Conservation (phyloP, 2,888 invertebrate genomes). For the Petrolisthes cinctipes region DNA sequence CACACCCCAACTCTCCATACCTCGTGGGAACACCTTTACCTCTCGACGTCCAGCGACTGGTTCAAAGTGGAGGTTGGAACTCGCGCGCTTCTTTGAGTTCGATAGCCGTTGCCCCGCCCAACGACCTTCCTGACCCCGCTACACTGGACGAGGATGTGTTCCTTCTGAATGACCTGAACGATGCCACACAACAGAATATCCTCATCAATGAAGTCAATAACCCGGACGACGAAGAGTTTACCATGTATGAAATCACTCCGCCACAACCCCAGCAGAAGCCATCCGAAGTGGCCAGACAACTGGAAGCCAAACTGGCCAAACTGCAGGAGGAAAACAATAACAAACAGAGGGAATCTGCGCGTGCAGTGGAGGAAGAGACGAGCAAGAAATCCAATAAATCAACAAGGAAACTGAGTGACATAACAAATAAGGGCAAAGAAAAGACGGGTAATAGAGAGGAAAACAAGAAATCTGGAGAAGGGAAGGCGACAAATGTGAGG, state of each 20-base stretch:
- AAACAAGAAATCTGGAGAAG: not conserved
- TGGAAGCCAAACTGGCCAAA: slow-evolving; percentile 31
- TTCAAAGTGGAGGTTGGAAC: slow-evolving; percentile 11
- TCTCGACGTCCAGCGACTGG: slow-evolving; percentile 28
- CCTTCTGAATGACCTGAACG: not conserved
- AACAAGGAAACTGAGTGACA: not conserved
- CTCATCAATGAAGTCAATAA: slow-evolving; percentile 3
- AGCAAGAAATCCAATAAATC: not conserved
- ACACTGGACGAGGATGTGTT: slow-evolving; percentile 32
- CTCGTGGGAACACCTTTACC: slow-evolving; percentile 47
- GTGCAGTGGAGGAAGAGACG: not conserved
- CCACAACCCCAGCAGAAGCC: slow-evolving; percentile 24
- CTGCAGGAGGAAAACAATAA: slow-evolving; percentile 31
- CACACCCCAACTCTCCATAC: slow-evolving; percentile 89
- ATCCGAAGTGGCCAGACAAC: slow-evolving; percentile 31
- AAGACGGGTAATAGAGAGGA: not conserved
- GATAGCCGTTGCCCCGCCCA: slow-evolving; percentile 47
- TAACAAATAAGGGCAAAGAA: not conserved
- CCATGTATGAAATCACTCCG: slow-evolving; percentile 15
- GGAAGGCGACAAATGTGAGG: not conserved
- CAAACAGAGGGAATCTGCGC: not conserved
- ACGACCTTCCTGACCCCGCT: slow-evolving; percentile 29
- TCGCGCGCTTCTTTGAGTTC: slow-evolving; percentile 52
- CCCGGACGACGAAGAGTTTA: slow-evolving; percentile 39
- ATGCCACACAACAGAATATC: not conserved